phyloP scores from a whole-genome alignment of 2,888 invertebrate species.

The Steinernema carpocapsae region DNA sequence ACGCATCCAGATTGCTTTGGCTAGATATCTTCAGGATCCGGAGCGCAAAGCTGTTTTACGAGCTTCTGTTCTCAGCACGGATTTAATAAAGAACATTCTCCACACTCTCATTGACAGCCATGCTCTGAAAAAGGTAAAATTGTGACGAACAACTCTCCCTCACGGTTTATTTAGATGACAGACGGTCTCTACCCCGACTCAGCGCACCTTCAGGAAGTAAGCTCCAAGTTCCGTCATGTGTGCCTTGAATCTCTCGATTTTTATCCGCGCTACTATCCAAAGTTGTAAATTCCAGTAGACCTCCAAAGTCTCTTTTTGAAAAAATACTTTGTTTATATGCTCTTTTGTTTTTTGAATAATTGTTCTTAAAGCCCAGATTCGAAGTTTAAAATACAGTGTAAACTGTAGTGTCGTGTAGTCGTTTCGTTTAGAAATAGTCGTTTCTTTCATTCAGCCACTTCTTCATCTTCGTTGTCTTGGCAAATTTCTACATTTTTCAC shows the following conservation, averaged over 20 bases:
- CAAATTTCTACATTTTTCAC: slow-evolving; percentile 46
- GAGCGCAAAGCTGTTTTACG: background rate
- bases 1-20: background rate
- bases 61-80: background rate
- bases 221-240: background rate
- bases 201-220: too few species aligned
- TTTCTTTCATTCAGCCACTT: too few species aligned
- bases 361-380: too few species aligned
- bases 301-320: too few species aligned
- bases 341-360: too few species aligned
- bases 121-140: background rate
- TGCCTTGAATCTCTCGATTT: background rate
- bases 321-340: too few species aligned
- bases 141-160: background rate
- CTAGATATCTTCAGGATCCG: background rate
- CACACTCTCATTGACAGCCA: background rate
- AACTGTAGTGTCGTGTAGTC: too few species aligned
- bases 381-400: too few species aligned
- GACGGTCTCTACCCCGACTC: background rate
- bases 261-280: slow-evolving; percentile 1
- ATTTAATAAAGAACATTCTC: slow-evolving; percentile 14
- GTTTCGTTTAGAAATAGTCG: too few species aligned
- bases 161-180: background rate
- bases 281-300: background rate
- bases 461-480: slow-evolving; percentile 44